phyloP scores from a whole-genome alignment of 2,797 vertebrate genomes.

The Ptychadena robeensis region DNA sequence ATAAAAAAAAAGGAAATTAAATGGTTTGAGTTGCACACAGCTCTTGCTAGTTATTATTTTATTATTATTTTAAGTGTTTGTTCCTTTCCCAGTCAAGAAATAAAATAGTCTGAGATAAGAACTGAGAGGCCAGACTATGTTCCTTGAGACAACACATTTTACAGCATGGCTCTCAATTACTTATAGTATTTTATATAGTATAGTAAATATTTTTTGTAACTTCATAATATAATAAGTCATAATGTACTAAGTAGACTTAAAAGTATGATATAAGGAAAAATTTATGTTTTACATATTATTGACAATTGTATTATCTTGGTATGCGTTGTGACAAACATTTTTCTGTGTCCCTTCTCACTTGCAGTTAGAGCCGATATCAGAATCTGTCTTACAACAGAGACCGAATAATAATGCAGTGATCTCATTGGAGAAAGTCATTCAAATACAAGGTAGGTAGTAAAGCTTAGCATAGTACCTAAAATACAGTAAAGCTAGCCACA shows the following conservation, averaged over 20 bases:
- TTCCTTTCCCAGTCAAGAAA: no score
- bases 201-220: no score
- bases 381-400: slow-evolving; percentile 88
- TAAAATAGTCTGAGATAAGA: no score
- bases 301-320: neutral
- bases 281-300: neutral
- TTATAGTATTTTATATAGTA: no score
- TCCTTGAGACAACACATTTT: no score
- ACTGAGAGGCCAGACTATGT: no score
- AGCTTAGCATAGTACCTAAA: neutral
- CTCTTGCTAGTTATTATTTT: no score
- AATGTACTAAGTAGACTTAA: neutral
- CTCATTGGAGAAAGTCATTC: slow-evolving; percentile 94
- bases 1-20: no score
- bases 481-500: neutral
- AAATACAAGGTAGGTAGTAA: slow-evolving; percentile 87
- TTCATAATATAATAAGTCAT: no score
- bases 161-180: no score
- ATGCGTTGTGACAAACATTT: neutral
- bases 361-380: slow-evolving; percentile 90
- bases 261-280: neutral
- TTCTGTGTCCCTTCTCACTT: slow-evolving; percentile 39
- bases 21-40: no score
- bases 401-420: slow-evolving; percentile 88
- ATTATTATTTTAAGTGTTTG: no score